Base-by-base conservation (phyloP, 2,888 invertebrate genomes). In the Melieria picta region DNA sequence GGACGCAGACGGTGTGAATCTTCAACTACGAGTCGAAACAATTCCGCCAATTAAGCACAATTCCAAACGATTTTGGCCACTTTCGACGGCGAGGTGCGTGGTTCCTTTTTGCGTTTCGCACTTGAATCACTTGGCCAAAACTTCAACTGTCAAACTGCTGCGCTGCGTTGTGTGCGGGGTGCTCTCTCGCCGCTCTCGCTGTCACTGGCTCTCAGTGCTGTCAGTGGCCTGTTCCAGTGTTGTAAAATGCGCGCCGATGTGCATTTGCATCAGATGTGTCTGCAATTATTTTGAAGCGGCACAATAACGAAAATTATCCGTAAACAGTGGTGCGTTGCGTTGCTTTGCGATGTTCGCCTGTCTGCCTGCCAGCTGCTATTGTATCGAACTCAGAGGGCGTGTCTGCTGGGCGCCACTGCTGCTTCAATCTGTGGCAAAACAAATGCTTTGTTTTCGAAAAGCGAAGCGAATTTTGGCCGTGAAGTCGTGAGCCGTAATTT, bases 221-320 rank as follows among this genome's bases (percentile, higher is more conserved):
- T 16, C 16, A 16, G 16, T 16, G 16, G 16, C 16, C 16, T 16
- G 42, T 66, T 71, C 63, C 60, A 77, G 76, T 76, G 76, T 77
- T 77, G 76, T 52, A 75, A 72, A 75, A 65, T 69, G 72, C 58
- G 45, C 9, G 43, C 11, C 43, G 16, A 16, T 16, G 16, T 16
- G 16, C 16, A 16, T 16, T 16, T 16, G 16, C 16, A 16, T 16
- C 16, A 1, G 16, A 16, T 16, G 16, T 16, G 16, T 16, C 2
- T 16, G 16, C 16, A 16, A 16, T 16, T 16, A 16, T 16, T 16
- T 16, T 16, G 16, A 16, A 16, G 16, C 16, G 16, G 16, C 16
- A 16, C 16, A 2, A 16, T 16, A 16, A 16, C 16, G 16, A 16
- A 16, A 16, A 16, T 16, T 16, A 16, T 16, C 16, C 16, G 16